These are phyloP conservation scores for Suncus etruscus DNA, from an alignment of 2,113 vertebrate species.

Conservation along the genomic window DNA sequence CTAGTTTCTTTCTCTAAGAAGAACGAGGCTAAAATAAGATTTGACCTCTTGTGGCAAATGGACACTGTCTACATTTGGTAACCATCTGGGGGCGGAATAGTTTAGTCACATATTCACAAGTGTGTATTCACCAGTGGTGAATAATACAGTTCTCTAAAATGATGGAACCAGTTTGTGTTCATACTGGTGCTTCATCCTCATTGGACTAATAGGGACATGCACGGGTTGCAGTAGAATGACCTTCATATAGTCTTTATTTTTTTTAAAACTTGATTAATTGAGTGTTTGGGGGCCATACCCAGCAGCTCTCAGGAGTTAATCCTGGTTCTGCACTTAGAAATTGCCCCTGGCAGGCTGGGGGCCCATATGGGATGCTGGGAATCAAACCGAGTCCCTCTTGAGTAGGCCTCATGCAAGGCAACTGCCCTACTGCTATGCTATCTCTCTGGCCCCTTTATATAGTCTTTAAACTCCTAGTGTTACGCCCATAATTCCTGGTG, in stretches of 20 bases:
- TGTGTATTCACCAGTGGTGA: not conserved
- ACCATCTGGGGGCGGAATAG: not conserved
- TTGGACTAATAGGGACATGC: not conserved
- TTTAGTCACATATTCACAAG: not conserved
- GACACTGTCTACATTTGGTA: not conserved
- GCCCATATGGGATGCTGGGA: no score
- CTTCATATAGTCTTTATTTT: no score
- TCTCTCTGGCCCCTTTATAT: no score
- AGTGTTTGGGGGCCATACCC: no score
- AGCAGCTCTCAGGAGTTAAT: no score
- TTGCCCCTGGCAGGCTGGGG: no score
- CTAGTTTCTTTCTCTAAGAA: not conserved
- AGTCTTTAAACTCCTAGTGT: not conserved
- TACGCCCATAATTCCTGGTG: not conserved
- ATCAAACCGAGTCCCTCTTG: no score
- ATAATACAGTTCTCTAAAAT: not conserved
- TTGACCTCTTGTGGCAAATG: not conserved
- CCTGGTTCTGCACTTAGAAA: no score
- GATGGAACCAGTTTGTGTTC: not conserved
- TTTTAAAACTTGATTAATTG: no score
- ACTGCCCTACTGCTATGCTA: no score
- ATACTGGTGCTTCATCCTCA: no score
- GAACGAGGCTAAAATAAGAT: not conserved
- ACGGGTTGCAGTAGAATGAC: not conserved
- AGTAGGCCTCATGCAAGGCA: no score